A percentile compares a stretch with the other conserved stretches of the same genome.
Evolutionary conservation across 2,113 vertebrate species (phyloP).

Genomic region (Panurus biarmicus): DNA sequence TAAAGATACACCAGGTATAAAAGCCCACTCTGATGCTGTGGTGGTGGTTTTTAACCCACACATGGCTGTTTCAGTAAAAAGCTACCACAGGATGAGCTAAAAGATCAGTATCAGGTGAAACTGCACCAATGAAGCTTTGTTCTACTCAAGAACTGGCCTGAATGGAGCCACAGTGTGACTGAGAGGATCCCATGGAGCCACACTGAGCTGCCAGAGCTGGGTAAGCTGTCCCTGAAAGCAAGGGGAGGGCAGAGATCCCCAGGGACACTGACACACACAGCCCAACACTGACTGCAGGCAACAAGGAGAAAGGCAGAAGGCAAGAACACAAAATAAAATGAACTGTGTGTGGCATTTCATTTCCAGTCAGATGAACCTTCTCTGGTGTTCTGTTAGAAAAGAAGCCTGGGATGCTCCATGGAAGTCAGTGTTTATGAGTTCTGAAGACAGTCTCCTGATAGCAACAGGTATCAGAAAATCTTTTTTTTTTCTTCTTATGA

Average conservation of each 20-base stretch:
- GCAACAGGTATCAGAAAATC: background rate
- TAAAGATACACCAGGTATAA: background rate
- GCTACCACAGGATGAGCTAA: background rate
- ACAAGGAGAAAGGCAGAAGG: background rate
- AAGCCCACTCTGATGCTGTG: background rate
- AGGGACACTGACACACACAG: rapidly evolving
- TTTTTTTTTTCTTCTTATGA: background rate
- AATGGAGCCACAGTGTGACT: background rate
- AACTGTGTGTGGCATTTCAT: background rate
- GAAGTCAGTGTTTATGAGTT: background rate
- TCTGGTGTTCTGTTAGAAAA: background rate
- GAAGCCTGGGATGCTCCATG: background rate
- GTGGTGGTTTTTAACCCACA: background rate
- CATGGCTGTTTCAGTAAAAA: background rate
- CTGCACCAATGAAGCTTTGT: background rate
- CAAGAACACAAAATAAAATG: background rate
- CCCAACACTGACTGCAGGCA: background rate
- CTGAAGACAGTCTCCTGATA: background rate
- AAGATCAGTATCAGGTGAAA: background rate
- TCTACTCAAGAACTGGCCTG: too few species aligned
- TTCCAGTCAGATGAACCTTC: background rate
- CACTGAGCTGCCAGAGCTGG: background rate
- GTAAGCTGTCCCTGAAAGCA: too few species aligned
- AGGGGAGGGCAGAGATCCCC: background rate
- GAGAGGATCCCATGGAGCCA: background rate